phyloP scores from a whole-genome alignment of 2,113 vertebrate species.

The Hypanus sabinus region DNA sequence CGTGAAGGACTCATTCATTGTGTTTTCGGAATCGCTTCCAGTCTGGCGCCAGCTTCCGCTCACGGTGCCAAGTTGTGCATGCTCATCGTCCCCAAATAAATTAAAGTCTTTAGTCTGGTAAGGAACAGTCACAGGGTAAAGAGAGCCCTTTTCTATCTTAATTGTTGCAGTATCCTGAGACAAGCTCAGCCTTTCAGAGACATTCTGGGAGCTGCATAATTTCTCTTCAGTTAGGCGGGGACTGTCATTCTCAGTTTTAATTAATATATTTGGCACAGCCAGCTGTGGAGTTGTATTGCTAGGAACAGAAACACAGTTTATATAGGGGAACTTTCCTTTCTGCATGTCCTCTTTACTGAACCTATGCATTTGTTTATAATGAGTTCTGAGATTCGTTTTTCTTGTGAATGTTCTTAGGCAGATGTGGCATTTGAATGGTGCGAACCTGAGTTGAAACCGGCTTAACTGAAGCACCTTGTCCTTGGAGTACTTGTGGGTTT shows the following conservation, averaged over 20 bases:
- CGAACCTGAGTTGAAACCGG: slow-evolving; percentile 73
- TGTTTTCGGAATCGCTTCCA: slow-evolving; percentile 21
- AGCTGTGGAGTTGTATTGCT: slow-evolving; percentile 31
- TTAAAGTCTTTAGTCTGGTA: not conserved
- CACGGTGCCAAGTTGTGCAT: not conserved
- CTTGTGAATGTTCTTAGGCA: slow-evolving; percentile 81
- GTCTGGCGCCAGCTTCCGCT: slow-evolving; percentile 25
- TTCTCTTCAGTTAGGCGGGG: not conserved
- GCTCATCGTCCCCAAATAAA: slow-evolving; percentile 3
- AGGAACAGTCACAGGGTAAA: not conserved
- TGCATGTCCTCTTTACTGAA: slow-evolving; percentile 54
- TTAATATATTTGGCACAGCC: slow-evolving; percentile 28
- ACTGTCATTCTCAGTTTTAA: slow-evolving; percentile 33
- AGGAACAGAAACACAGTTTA: slow-evolving; percentile 33
- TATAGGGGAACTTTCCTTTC: slow-evolving; percentile 59
- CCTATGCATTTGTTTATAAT: slow-evolving; percentile 77
- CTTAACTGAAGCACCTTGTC: slow-evolving; percentile 73
- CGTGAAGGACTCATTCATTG: slow-evolving; percentile 27
- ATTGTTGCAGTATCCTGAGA: not conserved
- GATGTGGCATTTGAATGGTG: slow-evolving; percentile 85
- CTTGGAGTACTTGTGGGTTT: slow-evolving; percentile 70
- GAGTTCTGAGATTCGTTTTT: slow-evolving; percentile 72
- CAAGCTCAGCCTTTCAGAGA: slow-evolving; percentile 22
- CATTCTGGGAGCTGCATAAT: not conserved
- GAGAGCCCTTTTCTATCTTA: not conserved